These are phyloP conservation scores for Argopecten irradians DNA, from an alignment of 1,140 invertebrate species.

Conservation along the genomic window DNA sequence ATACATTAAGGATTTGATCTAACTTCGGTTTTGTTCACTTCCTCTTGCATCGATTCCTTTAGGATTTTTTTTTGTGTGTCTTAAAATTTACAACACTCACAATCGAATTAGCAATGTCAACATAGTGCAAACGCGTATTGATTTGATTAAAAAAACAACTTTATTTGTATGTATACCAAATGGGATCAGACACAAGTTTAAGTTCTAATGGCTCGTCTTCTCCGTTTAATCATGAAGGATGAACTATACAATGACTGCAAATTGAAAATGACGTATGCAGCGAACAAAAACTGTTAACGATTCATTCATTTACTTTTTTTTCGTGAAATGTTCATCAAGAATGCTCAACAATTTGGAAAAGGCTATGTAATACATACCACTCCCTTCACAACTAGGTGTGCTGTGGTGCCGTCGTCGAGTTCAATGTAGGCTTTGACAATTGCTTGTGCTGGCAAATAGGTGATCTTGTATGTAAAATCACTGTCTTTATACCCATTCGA, in stretches of 20 bases:
- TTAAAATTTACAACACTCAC: background rate
- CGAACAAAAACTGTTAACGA: background rate
- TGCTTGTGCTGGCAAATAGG: constrained; percentile 31
- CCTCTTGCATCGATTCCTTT: background rate
- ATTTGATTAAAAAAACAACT: no score
- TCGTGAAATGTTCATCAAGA: background rate
- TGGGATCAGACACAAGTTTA: background rate
- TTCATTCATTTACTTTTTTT: background rate
- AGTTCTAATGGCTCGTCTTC: background rate
- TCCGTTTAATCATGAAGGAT: background rate
- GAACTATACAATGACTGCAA: background rate
- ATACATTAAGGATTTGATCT: no score
- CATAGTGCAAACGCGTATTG: background rate
- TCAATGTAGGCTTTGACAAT: constrained; percentile 45
- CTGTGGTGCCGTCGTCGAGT: constrained; percentile 25
- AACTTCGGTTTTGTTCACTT: no score
- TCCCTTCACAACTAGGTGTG: constrained; percentile 29
- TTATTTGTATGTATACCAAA: background rate
- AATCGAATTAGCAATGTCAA: background rate
- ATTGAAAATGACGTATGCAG: background rate
- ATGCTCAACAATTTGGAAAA: background rate
- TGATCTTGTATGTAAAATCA: constrained; percentile 48
- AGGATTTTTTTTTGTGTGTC: no score
- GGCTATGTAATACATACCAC: constrained; percentile 40
- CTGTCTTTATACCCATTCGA: constrained; percentile 39